These are phyloP conservation scores for Pangasius larnaudii DNA, from an alignment of 2,797 vertebrate species.

Conservation along the genomic window DNA sequence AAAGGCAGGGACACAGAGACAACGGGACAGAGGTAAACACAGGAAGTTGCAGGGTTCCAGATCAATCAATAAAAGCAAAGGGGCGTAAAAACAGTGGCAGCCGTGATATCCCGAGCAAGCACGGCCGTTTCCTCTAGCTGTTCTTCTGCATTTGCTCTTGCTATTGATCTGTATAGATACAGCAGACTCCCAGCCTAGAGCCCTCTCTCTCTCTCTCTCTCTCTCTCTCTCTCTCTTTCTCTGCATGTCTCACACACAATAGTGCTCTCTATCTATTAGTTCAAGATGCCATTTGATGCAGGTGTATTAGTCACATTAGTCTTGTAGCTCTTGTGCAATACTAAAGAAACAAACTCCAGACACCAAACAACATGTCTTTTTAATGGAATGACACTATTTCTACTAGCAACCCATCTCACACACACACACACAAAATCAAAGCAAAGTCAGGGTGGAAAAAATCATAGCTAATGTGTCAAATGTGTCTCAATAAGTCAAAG, in stretches of 20 bases:
- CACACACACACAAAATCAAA: too few relatives aligned
- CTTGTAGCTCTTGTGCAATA: neutral
- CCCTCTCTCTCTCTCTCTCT: neutral
- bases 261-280: neutral
- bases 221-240: neutral
- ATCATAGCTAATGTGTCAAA: neutral
- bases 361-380: neutral
- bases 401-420: neutral
- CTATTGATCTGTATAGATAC: slow-evolving; percentile 16
- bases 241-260: neutral
- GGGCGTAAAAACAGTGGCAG: slow-evolving; percentile 12
- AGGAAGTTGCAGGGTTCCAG: slow-evolving; percentile 18
- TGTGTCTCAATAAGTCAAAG: neutral
- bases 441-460: neutral
- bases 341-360: neutral
- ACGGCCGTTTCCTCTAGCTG: slow-evolving; percentile 18
- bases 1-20: slow-evolving; percentile 13
- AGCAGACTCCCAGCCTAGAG: neutral
- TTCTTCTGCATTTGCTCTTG: slow-evolving; percentile 7
- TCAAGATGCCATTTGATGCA: neutral
- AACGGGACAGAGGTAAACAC: neutral
- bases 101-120: neutral
- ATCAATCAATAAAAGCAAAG: slow-evolving; percentile 37
- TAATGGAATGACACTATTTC: neutral
- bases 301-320: neutral